A percentile compares a stretch with the other conserved stretches of the same genome.
phyloP scores from a whole-genome alignment of 2,888 invertebrate genomes.

The Xestia c-nigrum region DNA sequence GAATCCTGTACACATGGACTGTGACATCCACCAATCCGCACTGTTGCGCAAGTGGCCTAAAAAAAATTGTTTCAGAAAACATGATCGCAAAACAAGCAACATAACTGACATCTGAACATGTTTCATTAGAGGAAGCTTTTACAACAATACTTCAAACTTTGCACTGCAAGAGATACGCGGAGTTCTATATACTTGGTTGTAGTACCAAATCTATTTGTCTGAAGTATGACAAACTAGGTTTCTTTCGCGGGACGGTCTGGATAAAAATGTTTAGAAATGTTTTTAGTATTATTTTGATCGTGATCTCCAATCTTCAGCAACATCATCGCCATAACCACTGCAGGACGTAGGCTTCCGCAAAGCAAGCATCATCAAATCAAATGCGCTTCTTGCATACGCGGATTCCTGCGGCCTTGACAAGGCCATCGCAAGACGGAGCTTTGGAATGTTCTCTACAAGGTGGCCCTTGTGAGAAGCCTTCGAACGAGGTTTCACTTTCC shows the following conservation, averaged over 20 bases:
- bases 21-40: too few relatives aligned
- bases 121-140: slow-evolving; percentile 50
- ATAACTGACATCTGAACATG: slow-evolving; percentile 32
- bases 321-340: not conserved
- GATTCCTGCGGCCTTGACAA: not conserved
- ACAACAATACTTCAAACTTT: slow-evolving; percentile 49
- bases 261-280: not conserved
- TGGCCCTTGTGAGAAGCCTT: not conserved
- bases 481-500: not conserved
- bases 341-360: not conserved
- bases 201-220: slow-evolving; percentile 53
- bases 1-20: too few relatives aligned
- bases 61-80: too few relatives aligned
- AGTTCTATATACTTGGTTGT: slow-evolving; percentile 42
- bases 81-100: not conserved
- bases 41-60: too few relatives aligned
- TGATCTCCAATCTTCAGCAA: not conserved
- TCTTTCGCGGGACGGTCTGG: slow-evolving; percentile 21
- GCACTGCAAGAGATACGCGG: slow-evolving; percentile 21
- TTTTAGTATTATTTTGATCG: not conserved
- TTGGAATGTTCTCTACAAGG: not conserved
- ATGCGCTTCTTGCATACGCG: not conserved
- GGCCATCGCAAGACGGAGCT: not conserved
- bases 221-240: slow-evolving; percentile 45
- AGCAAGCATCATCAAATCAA: not conserved